These are phyloP conservation scores for Diarsia dahlii DNA, from an alignment of 2,888 invertebrate genomes.

Conservation along the genomic window DNA sequence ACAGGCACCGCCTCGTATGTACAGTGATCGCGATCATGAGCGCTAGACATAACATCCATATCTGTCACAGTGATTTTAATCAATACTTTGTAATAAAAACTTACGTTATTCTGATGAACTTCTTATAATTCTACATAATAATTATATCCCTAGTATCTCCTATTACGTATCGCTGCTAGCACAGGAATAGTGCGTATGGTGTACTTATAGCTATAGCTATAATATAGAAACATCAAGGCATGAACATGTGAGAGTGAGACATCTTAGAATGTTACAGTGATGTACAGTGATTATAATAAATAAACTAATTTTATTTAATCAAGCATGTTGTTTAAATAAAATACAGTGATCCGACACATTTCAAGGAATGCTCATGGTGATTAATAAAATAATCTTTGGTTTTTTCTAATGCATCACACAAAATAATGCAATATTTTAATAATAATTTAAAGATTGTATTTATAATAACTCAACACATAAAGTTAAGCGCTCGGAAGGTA, in stretches of 20 bases:
- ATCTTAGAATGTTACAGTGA: not conserved
- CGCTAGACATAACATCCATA: conserved; percentile 18
- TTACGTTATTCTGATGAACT: not conserved
- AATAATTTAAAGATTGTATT: not conserved
- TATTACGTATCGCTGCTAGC: conserved; percentile 8
- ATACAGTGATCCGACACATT: not conserved
- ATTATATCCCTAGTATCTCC: not conserved
- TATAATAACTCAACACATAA: not conserved
- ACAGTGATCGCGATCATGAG: conserved; percentile 11
- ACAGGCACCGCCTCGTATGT: not conserved
- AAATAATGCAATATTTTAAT: not conserved
- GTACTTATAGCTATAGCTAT: not conserved
- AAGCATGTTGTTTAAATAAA: not conserved
- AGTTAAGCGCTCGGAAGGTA: not conserved
- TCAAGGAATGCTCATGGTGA: not conserved
- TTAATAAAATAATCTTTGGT: not conserved
- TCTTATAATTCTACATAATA: not conserved
- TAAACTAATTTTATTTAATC: not conserved
- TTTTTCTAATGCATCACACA: not conserved
- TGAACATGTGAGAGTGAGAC: conserved; percentile 14
- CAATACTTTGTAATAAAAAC: conserved; percentile 23
- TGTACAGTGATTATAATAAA: no score
- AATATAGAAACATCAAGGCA: conserved; percentile 1
- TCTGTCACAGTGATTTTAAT: conserved; percentile 34
- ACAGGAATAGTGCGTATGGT: not conserved